Evolutionary conservation across 2,113 vertebrate species (phyloP), one percentile per base, ranked within the genome.

Genomic region (Monopterus albus): DNA sequence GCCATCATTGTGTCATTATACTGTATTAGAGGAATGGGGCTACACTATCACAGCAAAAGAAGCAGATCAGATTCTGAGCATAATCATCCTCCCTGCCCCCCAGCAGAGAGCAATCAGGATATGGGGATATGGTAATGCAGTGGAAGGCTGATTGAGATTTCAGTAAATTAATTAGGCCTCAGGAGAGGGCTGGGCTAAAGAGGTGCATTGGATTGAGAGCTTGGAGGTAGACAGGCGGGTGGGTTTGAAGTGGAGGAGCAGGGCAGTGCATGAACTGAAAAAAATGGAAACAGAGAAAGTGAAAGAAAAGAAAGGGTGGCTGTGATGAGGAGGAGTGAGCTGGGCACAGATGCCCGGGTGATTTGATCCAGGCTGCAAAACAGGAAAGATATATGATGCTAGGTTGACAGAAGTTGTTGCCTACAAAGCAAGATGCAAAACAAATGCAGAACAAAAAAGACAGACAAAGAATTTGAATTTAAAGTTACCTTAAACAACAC

Each of bases 91-190:
- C n/a, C 57, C 84, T 86, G 69, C 79, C 85, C 85, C 78, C 81
- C 63, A 86, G 85, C 85, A 77, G 29, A 59, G 57, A 65, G 62
- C 70, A 13, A 77, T 75, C 78, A 87, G 64, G 74, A 84, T 84
- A 47, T 1, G 5, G 57, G 78, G 81, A 81, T 82, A 82, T 84
- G 79, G 56, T 79, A 86, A 87, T 86, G 63, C 53, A 45, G 70
- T 73, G 60, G 31, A 78, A 73, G 70, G 52, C 81, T 87, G 77
- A 89, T 85, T 86, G 81, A 89, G 83, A 89, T 89, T 85, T 89
- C 83, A 80, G 75, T 63, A 80, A 86, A 89, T 89, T 89, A 89
- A 90, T 90, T 83, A 84, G 82, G 67, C 69, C 87, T 49, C 78
- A 0, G 72, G 83, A 87, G 85, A 83, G 79, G 77, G 77, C 35